These are phyloP conservation scores for Upupa epops DNA, from an alignment of 2,113 vertebrate species.

Conservation along the genomic window DNA sequence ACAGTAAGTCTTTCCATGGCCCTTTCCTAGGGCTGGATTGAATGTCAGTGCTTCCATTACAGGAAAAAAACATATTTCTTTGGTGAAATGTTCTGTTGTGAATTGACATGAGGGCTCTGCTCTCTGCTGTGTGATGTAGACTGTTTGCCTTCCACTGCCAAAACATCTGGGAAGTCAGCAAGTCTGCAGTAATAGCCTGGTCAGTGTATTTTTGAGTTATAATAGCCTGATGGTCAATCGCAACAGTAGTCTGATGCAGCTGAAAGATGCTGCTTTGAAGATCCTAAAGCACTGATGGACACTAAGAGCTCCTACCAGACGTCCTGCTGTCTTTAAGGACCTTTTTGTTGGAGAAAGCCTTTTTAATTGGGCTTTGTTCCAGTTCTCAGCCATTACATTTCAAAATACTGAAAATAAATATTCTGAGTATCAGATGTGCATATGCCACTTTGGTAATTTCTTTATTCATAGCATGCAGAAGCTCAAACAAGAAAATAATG, in stretches of 20 bases:
- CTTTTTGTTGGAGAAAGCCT: background rate
- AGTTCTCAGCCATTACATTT: background rate
- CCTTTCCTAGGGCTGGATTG: background rate
- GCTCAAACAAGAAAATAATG: background rate
- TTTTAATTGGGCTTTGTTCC: slow-evolving; percentile 14
- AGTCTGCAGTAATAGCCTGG: background rate
- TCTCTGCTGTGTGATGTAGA: background rate
- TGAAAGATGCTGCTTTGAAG: background rate
- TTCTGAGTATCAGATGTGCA: background rate
- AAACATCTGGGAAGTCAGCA: background rate
- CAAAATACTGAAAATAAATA: background rate
- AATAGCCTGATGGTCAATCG: background rate
- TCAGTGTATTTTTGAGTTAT: background rate
- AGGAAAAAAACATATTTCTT: background rate
- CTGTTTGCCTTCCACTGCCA: background rate
- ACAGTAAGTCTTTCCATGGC: background rate
- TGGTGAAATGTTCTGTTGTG: background rate
- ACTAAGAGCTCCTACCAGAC: background rate
- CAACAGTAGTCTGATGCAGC: background rate
- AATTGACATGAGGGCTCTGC: background rate
- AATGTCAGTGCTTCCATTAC: background rate
- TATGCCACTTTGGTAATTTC: background rate
- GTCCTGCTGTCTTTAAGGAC: background rate
- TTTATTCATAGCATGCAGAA: background rate
- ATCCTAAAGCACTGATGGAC: background rate